Evolutionary conservation across 2,888 invertebrate genomes (phyloP).

Genomic region (Epirrhoe tristata): DNA sequence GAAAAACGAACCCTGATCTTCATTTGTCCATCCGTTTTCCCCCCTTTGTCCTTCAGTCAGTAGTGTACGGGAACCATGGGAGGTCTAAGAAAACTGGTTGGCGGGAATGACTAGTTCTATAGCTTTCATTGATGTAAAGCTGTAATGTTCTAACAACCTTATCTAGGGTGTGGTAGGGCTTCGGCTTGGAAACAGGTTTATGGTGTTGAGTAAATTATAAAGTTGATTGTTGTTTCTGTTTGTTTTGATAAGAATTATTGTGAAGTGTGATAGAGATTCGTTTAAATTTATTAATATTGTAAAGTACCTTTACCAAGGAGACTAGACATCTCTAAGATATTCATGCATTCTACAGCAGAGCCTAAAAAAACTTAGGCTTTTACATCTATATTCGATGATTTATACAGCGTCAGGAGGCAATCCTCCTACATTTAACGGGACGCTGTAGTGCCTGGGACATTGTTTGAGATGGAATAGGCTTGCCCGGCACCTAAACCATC

Average conservation of each 20-base stretch:
- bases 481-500: too few species aligned
- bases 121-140: conserved; percentile 63
- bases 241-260: conserved; percentile 20
- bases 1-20: conserved; percentile 57
- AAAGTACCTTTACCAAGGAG: too few species aligned
- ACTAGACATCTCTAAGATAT: too few species aligned
- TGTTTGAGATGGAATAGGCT: too few species aligned
- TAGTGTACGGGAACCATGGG: conserved; percentile 44
- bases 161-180: conserved; percentile 31
- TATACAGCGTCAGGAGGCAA: too few species aligned
- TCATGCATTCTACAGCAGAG: too few species aligned
- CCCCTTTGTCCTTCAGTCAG: conserved; percentile 49
- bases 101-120: conserved; percentile 46
- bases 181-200: conserved; percentile 41
- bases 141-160: conserved; percentile 38
- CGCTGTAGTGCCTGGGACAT: too few species aligned
- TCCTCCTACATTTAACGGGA: too few species aligned
- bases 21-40: conserved; percentile 46
- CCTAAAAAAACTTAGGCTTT: too few species aligned
- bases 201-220: conserved; percentile 17
- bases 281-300: too few species aligned
- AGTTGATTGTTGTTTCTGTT: conserved; percentile 13
- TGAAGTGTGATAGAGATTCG: background rate
- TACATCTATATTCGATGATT: too few species aligned
- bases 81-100: conserved; percentile 56